Evolutionary conservation across 1,140 invertebrate species (phyloP), one percentile per base, ranked within the genome.

Genomic region (Megalopta genalis): DNA sequence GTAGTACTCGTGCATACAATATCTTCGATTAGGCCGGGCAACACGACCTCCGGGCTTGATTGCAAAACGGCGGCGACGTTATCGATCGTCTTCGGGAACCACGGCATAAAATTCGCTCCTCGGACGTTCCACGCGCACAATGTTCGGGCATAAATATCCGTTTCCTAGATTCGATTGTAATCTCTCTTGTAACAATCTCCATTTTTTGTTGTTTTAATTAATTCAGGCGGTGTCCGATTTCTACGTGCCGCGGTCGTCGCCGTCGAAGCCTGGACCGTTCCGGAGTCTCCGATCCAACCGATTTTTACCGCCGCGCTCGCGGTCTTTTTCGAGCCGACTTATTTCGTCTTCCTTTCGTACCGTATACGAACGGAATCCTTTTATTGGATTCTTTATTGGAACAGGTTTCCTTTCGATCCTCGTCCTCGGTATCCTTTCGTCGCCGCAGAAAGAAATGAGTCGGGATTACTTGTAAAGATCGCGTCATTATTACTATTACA

Each of bases 351-450:
- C 64, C 60, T 68, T 62, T 73, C 69, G 62, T 18, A 49, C 62
- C 64, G 79, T 82, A 59, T 59, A 70, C 54, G 59, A 70, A 62
- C 32, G 37, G 54, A 63, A 72, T 77, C 76, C 42, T 74, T 70
- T 73, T 81, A 68, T 79, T 81, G 52, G 76, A 87, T 83, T 68
- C 83, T 46, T n/a, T n/a, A n/a, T n/a, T 75, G 32, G 8, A 77
- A 85, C 84, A 71, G 84, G 82, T 85, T 83, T 81, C 42, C 52
- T 65, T 63, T 18, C 14, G 27, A 6, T 6, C 7, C 60, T 14
- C 7, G 27, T 5, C 54, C 21, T n/a, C 54, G 18, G 54, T 57
- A n/a, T n/a, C 21, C 21, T n/a, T n/a, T 57, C 54, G 18, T n/a
- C 4, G n/a, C 54, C n/a, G 54, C 8, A 8, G 21, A 57, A n/a